Conservation (phyloP, 2,888 invertebrate species). For the Lithodes maja region DNA sequence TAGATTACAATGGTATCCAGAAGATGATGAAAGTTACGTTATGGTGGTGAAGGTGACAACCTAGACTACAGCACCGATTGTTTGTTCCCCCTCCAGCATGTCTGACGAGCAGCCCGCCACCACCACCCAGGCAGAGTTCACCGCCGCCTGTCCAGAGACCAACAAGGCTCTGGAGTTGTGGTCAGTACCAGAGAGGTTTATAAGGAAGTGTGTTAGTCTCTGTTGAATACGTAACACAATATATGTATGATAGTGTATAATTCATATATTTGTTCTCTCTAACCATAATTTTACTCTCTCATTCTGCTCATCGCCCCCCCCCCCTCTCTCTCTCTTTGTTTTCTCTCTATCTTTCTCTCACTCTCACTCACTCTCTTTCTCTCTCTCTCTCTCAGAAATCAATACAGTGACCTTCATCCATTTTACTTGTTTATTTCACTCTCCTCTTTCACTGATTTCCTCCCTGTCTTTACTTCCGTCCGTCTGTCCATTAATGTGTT, state of each 20-base stretch:
- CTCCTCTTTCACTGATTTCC: too few species aligned
- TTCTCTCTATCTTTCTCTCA: not conserved
- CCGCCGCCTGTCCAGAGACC: slow-evolving; percentile 49
- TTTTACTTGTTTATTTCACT: too few species aligned
- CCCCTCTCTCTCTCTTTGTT: not conserved
- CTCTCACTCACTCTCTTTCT: not conserved
- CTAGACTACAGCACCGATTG: too few species aligned
- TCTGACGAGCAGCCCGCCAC: slow-evolving; percentile 54
- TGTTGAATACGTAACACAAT: not conserved
- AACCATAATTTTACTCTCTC: not conserved
- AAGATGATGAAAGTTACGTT: too few species aligned
- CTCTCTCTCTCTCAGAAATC: not conserved
- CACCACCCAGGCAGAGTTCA: slow-evolving; percentile 14
- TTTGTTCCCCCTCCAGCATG: slow-evolving; percentile 41
- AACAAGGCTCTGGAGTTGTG: slow-evolving; percentile 36
- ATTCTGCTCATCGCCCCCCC: not conserved
- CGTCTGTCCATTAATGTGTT: too few species aligned
- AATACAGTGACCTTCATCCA: too few species aligned
- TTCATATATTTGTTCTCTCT: not conserved
- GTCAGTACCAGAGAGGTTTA: slow-evolving; percentile 5
- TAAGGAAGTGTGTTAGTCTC: too few species aligned
- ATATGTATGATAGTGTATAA: not conserved
- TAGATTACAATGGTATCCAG: too few species aligned
- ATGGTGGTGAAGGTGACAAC: too few species aligned
- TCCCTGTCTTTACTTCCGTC: too few species aligned